Percentiles rank a stretch among this genome's conserved stretches.
Evolutionary conservation across 2,797 vertebrate genomes (phyloP).

Genomic region (Oryzias dopingdopingensis): DNA sequence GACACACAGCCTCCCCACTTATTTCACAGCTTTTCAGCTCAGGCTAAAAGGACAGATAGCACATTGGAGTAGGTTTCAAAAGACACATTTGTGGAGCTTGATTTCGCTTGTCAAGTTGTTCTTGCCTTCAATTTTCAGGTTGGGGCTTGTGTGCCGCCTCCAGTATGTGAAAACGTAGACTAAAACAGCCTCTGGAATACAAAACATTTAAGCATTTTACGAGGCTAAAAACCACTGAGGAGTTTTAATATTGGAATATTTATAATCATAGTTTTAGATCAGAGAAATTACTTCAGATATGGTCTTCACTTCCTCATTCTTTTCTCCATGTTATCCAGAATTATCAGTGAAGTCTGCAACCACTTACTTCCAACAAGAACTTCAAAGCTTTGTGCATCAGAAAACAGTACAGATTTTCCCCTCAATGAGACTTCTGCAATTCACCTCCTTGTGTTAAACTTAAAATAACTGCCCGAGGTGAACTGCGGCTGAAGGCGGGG

Average conservation of each 20-base stretch:
- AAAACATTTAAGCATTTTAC: background rate
- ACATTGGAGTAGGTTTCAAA: constrained; percentile 28
- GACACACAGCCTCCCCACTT: constrained; percentile 24
- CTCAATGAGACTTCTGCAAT: background rate
- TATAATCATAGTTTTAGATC: background rate
- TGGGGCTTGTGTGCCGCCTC: constrained; percentile 15
- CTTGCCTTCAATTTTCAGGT: constrained; percentile 21
- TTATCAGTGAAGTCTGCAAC: constrained; percentile 27
- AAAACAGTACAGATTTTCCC: constrained; percentile 2
- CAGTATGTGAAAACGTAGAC: constrained; percentile 4
- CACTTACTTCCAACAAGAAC: constrained; percentile 33
- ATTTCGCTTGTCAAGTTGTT: constrained; percentile 32
- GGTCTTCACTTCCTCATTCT: constrained; percentile 3
- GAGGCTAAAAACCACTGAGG: too few species aligned
- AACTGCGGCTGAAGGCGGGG: constrained; percentile 26
- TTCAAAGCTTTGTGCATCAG: constrained; percentile 5
- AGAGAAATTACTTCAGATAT: constrained; percentile 5
- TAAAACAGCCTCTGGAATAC: background rate
- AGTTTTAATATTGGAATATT: background rate
- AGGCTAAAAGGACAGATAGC: constrained; percentile 26
- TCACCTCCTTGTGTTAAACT: constrained; percentile 2
- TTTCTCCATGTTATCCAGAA: constrained; percentile 12
- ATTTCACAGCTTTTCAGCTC: constrained; percentile 31
- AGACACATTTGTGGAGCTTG: constrained; percentile 15
- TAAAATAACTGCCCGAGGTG: constrained; percentile 4